Conservation (phyloP, 2,797 vertebrate species). For the Alosa sapidissima region DNA sequence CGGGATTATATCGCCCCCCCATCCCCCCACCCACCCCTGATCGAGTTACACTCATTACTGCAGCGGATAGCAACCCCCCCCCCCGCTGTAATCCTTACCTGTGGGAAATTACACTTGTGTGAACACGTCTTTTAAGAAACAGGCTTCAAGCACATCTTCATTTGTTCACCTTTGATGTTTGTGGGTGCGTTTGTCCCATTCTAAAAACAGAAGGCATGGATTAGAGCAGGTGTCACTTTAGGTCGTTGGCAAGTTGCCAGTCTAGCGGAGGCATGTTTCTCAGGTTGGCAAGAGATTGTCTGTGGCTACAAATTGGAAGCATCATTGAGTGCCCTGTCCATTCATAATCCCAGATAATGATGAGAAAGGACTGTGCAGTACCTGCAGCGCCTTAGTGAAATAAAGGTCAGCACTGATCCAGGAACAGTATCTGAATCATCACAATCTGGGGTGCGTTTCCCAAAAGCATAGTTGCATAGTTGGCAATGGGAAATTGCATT, state of each 20-base stretch:
- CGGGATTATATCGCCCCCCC: neutral
- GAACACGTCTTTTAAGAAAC: neutral
- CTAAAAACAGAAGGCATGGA: neutral
- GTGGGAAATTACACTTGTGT: constrained; percentile 6
- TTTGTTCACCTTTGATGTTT: neutral
- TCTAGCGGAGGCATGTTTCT: neutral
- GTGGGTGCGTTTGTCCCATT: neutral
- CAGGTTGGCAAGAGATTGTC: neutral
- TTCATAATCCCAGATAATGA: neutral
- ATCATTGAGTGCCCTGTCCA: neutral
- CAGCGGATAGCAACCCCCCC: neutral
- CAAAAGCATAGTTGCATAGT: no score
- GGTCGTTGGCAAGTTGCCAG: neutral
- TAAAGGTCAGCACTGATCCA: neutral
- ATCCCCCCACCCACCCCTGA: neutral
- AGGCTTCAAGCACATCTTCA: neutral
- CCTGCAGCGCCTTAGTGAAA: neutral
- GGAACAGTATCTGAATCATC: neutral
- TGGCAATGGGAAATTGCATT: no score
- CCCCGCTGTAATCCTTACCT: neutral
- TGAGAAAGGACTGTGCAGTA: neutral
- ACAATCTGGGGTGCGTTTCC: neutral
- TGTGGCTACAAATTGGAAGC: neutral
- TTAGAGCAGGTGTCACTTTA: neutral
- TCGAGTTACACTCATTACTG: neutral